Base-by-base conservation (phyloP, 2,797 vertebrate genomes). In the Thunnus albacares region DNA sequence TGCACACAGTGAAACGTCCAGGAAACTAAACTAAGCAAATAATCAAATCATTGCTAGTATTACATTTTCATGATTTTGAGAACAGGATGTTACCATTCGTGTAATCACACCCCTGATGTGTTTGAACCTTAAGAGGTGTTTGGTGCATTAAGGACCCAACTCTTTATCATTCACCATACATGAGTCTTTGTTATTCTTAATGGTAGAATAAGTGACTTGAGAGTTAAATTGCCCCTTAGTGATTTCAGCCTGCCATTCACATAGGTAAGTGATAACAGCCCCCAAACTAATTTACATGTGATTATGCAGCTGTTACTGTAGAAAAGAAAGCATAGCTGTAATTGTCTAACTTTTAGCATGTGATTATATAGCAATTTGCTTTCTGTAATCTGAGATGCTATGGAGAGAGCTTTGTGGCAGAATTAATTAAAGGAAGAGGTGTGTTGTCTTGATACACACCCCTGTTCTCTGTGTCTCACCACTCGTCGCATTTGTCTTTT, bases 271-370 rank as follows among this genome's bases (percentile, higher is more conserved):
- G 86, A 93, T 94, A 94, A 91, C 82, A 90, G 76, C 86, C 89
- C 79, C 83, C 76, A 30, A 72, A 84, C 87, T 90, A 28, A 95
- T 95, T 95, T 95, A 80, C 94, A 95, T 95, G 77, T 87, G 84
- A 95, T 95, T 94, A 94, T 94, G 89, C 92, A 88, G 93, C 91
- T 92, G 90, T 92, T 94, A 92, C 89, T 89, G 88, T 81, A 79
- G 82, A 86, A 89, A 51, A 88, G 84, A 87, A 75, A 80, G 84
- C 82, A 83, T 74, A 60, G 86, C 84, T 86, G 80, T 93, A 93
- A 94, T 95, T 92, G 93, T 93, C 81, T 79, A 92, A 95, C 94
- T 95, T 96, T 95, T 93, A 84, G 87, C 85, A 79, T 87, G 87
- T 90, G 92, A 95, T 96, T 95, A 92, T 78, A 66, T 77, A 58